Conservation (phyloP, 35 echinoderm and acorn worm species). For the Stichopus chloronotus region DNA sequence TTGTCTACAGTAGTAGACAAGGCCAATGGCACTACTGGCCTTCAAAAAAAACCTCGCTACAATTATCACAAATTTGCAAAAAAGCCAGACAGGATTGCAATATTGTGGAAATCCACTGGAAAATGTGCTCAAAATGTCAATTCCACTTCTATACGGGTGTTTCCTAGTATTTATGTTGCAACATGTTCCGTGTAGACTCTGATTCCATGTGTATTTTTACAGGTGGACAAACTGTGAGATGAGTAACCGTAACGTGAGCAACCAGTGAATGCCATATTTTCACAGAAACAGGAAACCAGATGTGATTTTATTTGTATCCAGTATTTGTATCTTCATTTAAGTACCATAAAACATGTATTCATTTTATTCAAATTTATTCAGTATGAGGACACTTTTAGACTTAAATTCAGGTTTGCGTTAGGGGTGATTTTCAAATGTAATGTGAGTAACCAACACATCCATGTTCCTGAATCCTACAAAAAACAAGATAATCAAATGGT, state of each 20-base stretch:
- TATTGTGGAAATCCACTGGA: not conserved
- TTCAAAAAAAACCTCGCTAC: too few species aligned
- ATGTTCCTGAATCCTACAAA: constrained; percentile 29
- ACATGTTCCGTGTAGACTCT: not conserved
- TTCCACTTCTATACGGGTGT: not conserved
- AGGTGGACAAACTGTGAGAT: not conserved
- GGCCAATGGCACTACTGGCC: not conserved
- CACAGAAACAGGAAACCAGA: constrained; percentile 8
- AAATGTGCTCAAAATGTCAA: not conserved
- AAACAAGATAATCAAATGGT: constrained; percentile 18
- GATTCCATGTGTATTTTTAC: not conserved
- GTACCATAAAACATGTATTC: not conserved
- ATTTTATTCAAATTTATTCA: constrained; percentile 41
- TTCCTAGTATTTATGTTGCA: not conserved
- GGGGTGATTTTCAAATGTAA: not conserved
- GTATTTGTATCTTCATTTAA: constrained; percentile 6
- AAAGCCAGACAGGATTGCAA: not conserved
- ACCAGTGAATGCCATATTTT: not conserved
- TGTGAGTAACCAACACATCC: not conserved
- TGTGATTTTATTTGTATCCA: not conserved
- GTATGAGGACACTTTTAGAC: constrained; percentile 45
- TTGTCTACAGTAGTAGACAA: not conserved
- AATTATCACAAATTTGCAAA: not conserved
- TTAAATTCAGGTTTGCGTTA: not conserved
- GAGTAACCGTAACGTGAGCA: not conserved